phyloP scores from a whole-genome alignment of 2,797 vertebrate species.

The Malacoraja senta region DNA sequence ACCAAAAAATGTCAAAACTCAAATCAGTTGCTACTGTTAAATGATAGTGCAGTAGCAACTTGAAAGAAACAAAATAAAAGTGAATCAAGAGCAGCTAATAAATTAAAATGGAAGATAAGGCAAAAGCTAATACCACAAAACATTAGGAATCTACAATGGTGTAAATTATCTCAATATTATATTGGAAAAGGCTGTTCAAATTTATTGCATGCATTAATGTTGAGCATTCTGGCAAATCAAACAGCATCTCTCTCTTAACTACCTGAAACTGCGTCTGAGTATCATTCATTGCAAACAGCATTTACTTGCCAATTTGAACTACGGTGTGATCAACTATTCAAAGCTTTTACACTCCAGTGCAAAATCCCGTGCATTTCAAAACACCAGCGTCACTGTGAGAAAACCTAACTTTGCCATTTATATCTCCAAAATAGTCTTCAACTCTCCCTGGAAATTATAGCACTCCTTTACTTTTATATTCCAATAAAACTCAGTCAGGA shows the following conservation, averaged over 20 bases:
- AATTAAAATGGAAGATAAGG: neutral
- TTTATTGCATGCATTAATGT: neutral
- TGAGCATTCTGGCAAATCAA: neutral
- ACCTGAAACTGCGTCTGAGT: neutral
- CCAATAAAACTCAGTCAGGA: slow-evolving; percentile 8
- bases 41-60: neutral
- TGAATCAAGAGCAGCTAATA: neutral
- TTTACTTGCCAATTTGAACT: neutral
- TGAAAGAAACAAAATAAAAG: neutral
- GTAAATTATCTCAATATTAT: neutral
- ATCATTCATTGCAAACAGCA: neutral
- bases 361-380: slow-evolving; percentile 47
- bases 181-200: neutral
- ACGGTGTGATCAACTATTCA: slow-evolving; percentile 40
- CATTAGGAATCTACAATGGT: neutral
- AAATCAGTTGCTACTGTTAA: neutral
- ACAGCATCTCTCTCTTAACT: neutral
- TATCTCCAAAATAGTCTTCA: slow-evolving; percentile 47
- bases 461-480: slow-evolving; percentile 31
- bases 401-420: slow-evolving; percentile 48
- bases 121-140: neutral
- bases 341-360: slow-evolving; percentile 43
- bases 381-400: slow-evolving; percentile 48
- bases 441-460: slow-evolving; percentile 41
- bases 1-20: neutral